Conservation (phyloP, 1,140 invertebrate species). For the Papilio machaon region DNA sequence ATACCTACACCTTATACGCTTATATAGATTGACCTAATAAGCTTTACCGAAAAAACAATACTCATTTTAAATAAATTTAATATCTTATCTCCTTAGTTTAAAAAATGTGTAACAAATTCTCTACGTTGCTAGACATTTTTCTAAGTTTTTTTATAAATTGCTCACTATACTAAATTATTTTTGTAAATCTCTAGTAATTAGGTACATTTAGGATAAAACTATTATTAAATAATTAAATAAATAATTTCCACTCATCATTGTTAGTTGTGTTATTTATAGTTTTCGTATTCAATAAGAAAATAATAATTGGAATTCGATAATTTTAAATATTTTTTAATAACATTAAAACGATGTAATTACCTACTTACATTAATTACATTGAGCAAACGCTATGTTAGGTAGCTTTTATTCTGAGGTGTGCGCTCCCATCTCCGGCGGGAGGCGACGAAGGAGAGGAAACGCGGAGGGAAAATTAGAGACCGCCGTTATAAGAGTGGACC, state of each 20-base stretch:
- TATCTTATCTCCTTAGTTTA: too few species aligned
- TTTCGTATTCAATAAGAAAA: too few species aligned
- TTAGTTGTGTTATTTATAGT: too few species aligned
- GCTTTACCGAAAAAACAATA: background rate
- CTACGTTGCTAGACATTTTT: too few species aligned
- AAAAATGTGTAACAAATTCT: too few species aligned
- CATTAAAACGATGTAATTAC: background rate
- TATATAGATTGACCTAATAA: slow-evolving; percentile 5
- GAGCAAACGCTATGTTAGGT: slow-evolving; percentile 25
- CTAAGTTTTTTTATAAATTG: too few species aligned
- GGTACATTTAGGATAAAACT: too few species aligned
- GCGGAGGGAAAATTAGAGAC: slow-evolving; percentile 67
- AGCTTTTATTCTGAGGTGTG: slow-evolving; percentile 49
- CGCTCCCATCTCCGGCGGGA: slow-evolving; percentile 49
- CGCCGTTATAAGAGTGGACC: slow-evolving; percentile 64
- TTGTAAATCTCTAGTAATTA: too few species aligned
- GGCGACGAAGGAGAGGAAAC: slow-evolving; percentile 63
- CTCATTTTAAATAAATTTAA: background rate
- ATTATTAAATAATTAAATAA: too few species aligned
- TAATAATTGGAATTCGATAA: too few species aligned
- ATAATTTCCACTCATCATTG: too few species aligned
- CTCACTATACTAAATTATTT: too few species aligned
- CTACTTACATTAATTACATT: slow-evolving; percentile 40
- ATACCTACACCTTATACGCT: background rate
- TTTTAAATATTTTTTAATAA: background rate